Percentiles rank a stretch among this genome's conserved stretches.
phyloP scores from a whole-genome alignment of 2,888 invertebrate species.

The Plusia festucae region DNA sequence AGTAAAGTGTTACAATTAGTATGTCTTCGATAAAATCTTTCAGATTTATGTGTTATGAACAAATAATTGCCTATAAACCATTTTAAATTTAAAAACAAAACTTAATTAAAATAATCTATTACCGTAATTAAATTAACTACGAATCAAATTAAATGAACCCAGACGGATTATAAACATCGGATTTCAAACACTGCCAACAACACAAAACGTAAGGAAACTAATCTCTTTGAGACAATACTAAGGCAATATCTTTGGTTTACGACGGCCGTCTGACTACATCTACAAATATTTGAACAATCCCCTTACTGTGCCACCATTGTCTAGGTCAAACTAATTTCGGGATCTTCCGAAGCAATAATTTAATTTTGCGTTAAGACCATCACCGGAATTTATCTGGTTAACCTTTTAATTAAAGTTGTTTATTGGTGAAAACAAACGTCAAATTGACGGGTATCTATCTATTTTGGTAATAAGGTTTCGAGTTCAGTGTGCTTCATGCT shows the following conservation, averaged over 20 bases:
- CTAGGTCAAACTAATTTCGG: conserved; percentile 86
- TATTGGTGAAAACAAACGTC: conserved; percentile 51
- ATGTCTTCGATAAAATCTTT: no score
- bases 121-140: not conserved
- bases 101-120: not conserved
- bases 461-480: not conserved
- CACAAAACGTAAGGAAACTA: conserved; percentile 81
- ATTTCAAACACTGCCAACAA: conserved; percentile 66
- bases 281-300: conserved; percentile 85
- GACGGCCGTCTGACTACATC: conserved; percentile 77
- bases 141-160: not conserved
- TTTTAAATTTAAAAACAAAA: not conserved
- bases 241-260: conserved; percentile 86
- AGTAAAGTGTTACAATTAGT: no score
- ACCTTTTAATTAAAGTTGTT: conserved; percentile 72
- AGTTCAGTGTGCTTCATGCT: no score
- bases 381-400: conserved; percentile 73
- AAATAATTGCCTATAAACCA: no score
- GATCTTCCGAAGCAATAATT: conserved; percentile 78
- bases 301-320: conserved; percentile 77
- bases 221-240: conserved; percentile 86
- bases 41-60: no score
- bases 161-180: conserved; percentile 32
- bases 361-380: conserved; percentile 81
- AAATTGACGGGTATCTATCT: not conserved